Evolutionary conservation across 2,888 invertebrate genomes (phyloP).

Genomic region (Chalcosyrphus nemorum): DNA sequence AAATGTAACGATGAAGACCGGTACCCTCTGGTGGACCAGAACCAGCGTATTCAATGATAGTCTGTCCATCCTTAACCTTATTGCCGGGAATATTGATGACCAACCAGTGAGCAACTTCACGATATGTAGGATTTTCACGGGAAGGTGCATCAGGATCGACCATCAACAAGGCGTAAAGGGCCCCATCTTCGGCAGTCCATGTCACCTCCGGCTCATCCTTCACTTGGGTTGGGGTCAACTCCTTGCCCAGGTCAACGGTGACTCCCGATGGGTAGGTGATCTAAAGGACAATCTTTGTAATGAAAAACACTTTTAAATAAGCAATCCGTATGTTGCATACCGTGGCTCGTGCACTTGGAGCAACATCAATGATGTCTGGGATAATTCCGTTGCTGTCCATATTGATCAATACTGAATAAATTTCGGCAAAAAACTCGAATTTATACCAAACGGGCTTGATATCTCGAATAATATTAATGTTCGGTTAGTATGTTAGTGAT

Average conservation of each 20-base stretch:
- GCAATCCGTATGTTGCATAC: constrained; percentile 73
- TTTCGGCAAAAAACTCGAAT: not conserved
- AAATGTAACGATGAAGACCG: constrained; percentile 87
- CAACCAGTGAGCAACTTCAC: constrained; percentile 97
- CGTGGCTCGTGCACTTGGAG: constrained; percentile 75
- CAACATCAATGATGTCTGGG: constrained; percentile 68
- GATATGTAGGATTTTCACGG: constrained; percentile 89
- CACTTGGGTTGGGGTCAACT: constrained; percentile 89
- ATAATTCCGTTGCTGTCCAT: constrained; percentile 70
- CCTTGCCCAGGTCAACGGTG: constrained; percentile 86
- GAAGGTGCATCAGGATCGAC: constrained; percentile 93
- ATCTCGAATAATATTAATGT: not conserved
- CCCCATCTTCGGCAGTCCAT: constrained; percentile 85
- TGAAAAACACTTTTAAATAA: not conserved
- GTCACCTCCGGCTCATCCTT: constrained; percentile 87
- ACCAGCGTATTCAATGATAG: constrained; percentile 90
- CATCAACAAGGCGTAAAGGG: constrained; percentile 90
- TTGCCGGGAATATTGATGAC: constrained; percentile 92
- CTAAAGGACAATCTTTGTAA: constrained; percentile 48
- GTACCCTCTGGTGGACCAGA: constrained; percentile 91
- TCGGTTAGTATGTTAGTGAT: not conserved
- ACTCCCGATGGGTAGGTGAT: constrained; percentile 80
- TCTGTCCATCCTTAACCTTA: constrained; percentile 88
- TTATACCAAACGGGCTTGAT: not conserved
- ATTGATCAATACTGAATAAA: not conserved